Conservation (phyloP, 2,888 invertebrate genomes). For the Druceiella hillmani region DNA sequence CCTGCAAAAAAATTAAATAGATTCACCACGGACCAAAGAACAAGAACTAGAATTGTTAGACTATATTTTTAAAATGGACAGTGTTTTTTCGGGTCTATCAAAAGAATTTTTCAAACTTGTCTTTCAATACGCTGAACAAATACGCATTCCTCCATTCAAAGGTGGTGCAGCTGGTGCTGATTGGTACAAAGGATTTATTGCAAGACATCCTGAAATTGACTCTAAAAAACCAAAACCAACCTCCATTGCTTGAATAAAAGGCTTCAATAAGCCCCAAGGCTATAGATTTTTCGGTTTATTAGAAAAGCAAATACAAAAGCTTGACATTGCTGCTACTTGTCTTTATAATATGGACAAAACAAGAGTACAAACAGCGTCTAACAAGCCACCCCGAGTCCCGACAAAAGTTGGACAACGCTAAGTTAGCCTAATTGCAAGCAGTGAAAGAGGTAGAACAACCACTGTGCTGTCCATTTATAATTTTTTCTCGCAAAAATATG, state of each 20-base stretch:
- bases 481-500: constrained; percentile 12
- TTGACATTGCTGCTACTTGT: constrained; percentile 16
- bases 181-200: too few relatives aligned
- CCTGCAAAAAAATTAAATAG: too few relatives aligned
- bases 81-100: too few relatives aligned
- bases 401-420: constrained; percentile 10
- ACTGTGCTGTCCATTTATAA: constrained; percentile 17
- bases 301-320: constrained; percentile 5
- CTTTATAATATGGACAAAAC: constrained; percentile 19
- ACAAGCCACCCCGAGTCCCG: constrained; percentile 18
- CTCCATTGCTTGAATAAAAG: constrained; percentile 11
- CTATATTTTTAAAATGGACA: too few relatives aligned
- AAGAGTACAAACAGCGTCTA: constrained; percentile 17
- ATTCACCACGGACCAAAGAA: too few relatives aligned
- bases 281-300: constrained; percentile 11
- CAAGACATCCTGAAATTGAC: too few relatives aligned
- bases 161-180: too few relatives aligned
- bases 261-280: constrained; percentile 13
- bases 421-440: constrained; percentile 9
- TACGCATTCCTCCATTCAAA: too few relatives aligned
- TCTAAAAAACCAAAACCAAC: too few relatives aligned
- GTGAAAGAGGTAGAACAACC: constrained; percentile 13
- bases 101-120: too few relatives aligned
- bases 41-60: too few relatives aligned
- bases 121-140: too few relatives aligned